A percentile compares a stretch with the other conserved stretches of the same genome.
Conservation (phyloP, 2,797 vertebrate species). For the Vultur gryphus region DNA sequence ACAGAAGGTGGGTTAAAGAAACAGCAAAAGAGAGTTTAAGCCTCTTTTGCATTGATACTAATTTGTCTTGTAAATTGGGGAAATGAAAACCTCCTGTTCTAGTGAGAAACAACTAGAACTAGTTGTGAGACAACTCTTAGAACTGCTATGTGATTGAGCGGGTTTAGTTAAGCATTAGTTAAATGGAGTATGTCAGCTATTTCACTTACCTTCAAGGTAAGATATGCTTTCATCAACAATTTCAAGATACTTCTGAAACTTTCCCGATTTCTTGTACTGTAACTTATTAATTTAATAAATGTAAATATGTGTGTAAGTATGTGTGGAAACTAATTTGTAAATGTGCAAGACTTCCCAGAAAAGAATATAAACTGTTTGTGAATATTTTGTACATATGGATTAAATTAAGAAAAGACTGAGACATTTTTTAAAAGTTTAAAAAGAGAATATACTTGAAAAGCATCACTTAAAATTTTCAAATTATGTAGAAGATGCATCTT, state of each 20-base stretch:
- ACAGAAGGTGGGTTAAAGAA: conserved; percentile 82
- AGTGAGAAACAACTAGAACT: neutral
- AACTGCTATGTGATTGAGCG: rapidly evolving
- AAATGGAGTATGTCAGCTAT: neutral
- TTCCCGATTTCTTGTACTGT: neutral
- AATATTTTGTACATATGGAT: neutral
- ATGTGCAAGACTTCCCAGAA: neutral
- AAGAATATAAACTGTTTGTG: neutral
- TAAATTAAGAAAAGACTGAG: neutral
- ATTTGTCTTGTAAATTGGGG: neutral
- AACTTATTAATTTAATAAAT: neutral
- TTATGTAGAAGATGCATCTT: neutral
- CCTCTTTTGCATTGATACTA: neutral
- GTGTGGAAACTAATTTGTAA: neutral
- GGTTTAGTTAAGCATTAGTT: neutral
- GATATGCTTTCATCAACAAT: neutral
- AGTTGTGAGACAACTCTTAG: neutral
- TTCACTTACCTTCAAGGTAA: neutral
- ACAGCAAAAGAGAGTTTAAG: neutral
- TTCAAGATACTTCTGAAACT: neutral
- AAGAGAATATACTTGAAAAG: neutral
- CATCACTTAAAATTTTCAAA: neutral
- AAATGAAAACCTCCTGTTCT: neutral
- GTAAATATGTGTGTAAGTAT: neutral
- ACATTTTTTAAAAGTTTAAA: neutral